Conservation (phyloP, 2,113 vertebrate genomes). For the Daubentonia madagascariensis region DNA sequence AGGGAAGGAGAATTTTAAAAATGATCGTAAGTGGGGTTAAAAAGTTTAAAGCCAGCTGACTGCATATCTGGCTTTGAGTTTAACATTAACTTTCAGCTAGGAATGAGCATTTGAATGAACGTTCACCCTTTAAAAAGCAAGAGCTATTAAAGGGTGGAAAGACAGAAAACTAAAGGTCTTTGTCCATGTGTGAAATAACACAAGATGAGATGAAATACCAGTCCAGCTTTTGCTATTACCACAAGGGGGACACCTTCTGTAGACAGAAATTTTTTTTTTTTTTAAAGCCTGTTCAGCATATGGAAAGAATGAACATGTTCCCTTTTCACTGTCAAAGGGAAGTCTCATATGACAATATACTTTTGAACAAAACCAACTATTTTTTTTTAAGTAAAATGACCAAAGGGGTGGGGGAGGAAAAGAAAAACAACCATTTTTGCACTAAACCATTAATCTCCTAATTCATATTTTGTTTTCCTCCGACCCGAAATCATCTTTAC, state of each 20-base stretch:
- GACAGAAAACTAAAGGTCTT: neutral
- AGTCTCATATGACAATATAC: slow-evolving; percentile 13
- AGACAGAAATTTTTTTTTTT: neutral
- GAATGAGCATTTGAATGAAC: slow-evolving; percentile 1
- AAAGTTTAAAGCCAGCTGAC: slow-evolving; percentile 56
- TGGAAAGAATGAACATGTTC: slow-evolving; percentile 39
- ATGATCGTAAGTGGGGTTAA: slow-evolving; percentile 19
- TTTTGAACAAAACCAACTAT: slow-evolving; percentile 46
- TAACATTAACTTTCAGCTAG: slow-evolving; percentile 58
- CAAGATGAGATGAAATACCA: neutral
- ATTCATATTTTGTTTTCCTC: slow-evolving; percentile 1
- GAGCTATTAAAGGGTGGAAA: neutral
- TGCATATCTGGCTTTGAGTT: slow-evolving; percentile 27
- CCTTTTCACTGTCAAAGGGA: slow-evolving; percentile 50
- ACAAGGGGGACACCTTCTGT: slow-evolving; percentile 68
- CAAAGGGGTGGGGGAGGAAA: neutral
- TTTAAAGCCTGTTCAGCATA: neutral
- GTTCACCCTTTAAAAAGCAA: slow-evolving; percentile 9
- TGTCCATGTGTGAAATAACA: neutral
- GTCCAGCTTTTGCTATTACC: slow-evolving; percentile 3
- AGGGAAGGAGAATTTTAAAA: neutral
- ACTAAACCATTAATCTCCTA: neutral
- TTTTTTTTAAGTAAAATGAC: neutral
- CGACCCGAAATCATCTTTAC: neutral
- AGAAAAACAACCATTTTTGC: neutral